Conservation (phyloP, 2,797 vertebrate species). For the Acropternis orthonyx region DNA sequence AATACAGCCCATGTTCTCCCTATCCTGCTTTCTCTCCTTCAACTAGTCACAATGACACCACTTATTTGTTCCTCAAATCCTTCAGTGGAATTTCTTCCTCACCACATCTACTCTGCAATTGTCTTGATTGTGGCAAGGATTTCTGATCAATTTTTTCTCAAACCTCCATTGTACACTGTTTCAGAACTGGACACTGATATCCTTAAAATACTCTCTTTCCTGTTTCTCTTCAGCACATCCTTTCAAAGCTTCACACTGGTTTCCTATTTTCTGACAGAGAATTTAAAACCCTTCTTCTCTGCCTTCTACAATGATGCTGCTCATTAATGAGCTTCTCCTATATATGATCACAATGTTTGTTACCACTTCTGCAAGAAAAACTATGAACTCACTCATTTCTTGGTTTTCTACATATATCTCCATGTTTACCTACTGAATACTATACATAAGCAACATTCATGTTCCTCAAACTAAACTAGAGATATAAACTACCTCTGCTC, state of each 20-base stretch:
- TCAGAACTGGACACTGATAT: neutral
- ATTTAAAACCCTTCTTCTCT: neutral
- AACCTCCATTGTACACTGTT: neutral
- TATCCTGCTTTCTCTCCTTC: neutral
- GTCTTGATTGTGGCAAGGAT: neutral
- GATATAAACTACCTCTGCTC: neutral
- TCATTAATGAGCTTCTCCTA: neutral
- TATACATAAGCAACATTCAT: neutral
- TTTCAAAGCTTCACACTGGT: neutral
- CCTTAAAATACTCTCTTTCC: neutral
- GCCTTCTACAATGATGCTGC: neutral
- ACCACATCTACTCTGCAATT: neutral
- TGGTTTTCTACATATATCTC: neutral
- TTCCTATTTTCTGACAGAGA: neutral
- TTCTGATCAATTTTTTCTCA: neutral
- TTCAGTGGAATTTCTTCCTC: fast-evolving
- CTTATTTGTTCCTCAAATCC: neutral
- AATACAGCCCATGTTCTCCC: neutral
- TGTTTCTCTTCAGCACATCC: neutral
- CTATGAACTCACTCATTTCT: neutral
- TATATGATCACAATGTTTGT: neutral
- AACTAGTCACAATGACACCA: neutral
- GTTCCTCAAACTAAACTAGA: neutral
- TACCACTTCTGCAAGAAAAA: neutral
- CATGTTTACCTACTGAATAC: neutral